These are phyloP conservation scores for Ptilonorhynchus violaceus DNA, from an alignment of 2,113 vertebrate genomes.

Conservation along the genomic window DNA sequence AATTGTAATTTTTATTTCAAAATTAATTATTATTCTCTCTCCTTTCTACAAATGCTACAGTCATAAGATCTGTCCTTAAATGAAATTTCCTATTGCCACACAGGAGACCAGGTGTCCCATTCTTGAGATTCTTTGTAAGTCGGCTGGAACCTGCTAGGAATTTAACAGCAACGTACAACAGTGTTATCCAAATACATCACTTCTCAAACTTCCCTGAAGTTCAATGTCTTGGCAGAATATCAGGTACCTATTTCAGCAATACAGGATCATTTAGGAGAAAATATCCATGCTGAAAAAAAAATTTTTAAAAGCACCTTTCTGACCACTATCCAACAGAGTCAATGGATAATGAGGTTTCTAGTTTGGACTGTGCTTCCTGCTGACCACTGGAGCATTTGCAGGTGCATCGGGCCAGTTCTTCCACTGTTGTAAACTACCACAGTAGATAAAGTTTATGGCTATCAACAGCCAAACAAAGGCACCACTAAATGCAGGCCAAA, in stretches of 20 bases:
- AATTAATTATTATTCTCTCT: background rate
- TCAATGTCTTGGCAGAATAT: background rate
- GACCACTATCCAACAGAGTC: background rate
- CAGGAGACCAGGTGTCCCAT: background rate
- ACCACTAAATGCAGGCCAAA: background rate
- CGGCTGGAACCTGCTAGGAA: background rate
- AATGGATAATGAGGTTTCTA: background rate
- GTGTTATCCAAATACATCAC: background rate
- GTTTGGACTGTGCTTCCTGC: background rate
- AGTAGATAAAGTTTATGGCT: background rate
- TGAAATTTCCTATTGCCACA: background rate
- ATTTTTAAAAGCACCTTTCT: background rate
- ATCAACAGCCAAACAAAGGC: background rate
- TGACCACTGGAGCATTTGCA: background rate
- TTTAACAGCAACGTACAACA: background rate
- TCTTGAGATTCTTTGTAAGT: constrained; percentile 4
- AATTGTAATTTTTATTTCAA: background rate
- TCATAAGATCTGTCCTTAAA: background rate
- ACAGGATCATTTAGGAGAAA: background rate
- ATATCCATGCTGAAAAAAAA: rapidly evolving
- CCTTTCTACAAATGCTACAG: background rate
- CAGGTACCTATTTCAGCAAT: background rate
- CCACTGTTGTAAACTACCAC: background rate
- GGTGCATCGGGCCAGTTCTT: background rate
- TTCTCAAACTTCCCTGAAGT: background rate